phyloP scores from a whole-genome alignment of 2,888 invertebrate genomes.

The Diaprepes abbreviatus region DNA sequence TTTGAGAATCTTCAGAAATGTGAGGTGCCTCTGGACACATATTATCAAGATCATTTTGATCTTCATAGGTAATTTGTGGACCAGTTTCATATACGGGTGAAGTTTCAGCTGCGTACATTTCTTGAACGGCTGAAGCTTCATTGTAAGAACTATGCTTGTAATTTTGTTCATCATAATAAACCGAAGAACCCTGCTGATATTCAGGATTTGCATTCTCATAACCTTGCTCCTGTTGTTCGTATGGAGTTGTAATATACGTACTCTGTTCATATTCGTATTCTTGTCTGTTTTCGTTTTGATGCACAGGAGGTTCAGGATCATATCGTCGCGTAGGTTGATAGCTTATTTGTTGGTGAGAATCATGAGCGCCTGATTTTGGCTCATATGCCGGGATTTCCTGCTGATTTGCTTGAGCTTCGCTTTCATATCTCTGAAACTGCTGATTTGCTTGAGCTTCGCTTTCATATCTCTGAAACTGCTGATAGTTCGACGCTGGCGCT shows the following conservation, averaged over 20 bases:
- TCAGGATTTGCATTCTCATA: not conserved
- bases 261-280: constrained; percentile 15
- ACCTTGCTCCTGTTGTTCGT: not conserved
- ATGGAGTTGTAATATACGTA: not conserved
- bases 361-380: not conserved
- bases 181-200: not conserved
- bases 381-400: not conserved
- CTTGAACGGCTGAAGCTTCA: not conserved
- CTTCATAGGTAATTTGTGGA: not conserved
- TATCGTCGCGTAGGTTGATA: not conserved
- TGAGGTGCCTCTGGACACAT: constrained; percentile 31
- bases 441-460: not conserved
- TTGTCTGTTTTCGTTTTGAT: constrained; percentile 15
- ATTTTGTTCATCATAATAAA: constrained; percentile 1
- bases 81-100: not conserved
- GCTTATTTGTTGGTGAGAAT: not conserved
- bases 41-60: not conserved
- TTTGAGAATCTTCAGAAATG: constrained; percentile 16
- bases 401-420: not conserved
- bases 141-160: constrained; percentile 5
- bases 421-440: constrained; percentile 1
- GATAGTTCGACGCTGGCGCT: not conserved
- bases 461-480: constrained; percentile 1
- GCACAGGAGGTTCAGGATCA: not conserved
- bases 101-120: not conserved